Evolutionary conservation across 2,888 invertebrate genomes (phyloP).

Genomic region (Smittia aterrima): DNA sequence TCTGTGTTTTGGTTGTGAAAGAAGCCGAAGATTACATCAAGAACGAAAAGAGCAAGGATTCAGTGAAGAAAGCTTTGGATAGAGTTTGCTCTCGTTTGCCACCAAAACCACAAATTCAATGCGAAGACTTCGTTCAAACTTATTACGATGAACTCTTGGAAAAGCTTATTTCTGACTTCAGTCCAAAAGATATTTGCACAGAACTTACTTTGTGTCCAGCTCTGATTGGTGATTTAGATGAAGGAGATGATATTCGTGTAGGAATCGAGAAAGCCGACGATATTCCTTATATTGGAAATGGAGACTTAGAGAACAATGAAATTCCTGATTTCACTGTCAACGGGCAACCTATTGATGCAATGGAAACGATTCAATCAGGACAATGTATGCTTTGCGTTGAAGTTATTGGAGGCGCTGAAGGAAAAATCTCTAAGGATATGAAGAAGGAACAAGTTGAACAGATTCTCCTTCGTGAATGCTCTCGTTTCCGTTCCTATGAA

Average conservation of each 20-base stretch:
- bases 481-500: constrained; percentile 50
- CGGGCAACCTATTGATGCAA: constrained; percentile 52
- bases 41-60: constrained; percentile 70
- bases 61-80: constrained; percentile 67
- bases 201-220: constrained; percentile 69
- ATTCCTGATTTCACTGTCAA: constrained; percentile 64
- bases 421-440: constrained; percentile 48
- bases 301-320: constrained; percentile 58
- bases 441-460: constrained; percentile 48
- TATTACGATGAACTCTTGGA: constrained; percentile 76
- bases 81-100: constrained; percentile 70
- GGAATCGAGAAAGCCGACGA: constrained; percentile 43
- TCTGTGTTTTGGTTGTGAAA: constrained; percentile 79
- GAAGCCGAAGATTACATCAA: constrained; percentile 72
- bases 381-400: constrained; percentile 48
- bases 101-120: constrained; percentile 62
- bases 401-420: constrained; percentile 49
- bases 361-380: neutral
- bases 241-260: constrained; percentile 45
- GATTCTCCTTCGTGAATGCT: constrained; percentile 49
- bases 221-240: constrained; percentile 48
- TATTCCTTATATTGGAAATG: constrained; percentile 36
- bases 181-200: constrained; percentile 73
- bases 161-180: constrained; percentile 72
- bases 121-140: constrained; percentile 71